These are phyloP conservation scores for Nymphalis polychloros DNA, from an alignment of 2,888 invertebrate species.

Conservation along the genomic window DNA sequence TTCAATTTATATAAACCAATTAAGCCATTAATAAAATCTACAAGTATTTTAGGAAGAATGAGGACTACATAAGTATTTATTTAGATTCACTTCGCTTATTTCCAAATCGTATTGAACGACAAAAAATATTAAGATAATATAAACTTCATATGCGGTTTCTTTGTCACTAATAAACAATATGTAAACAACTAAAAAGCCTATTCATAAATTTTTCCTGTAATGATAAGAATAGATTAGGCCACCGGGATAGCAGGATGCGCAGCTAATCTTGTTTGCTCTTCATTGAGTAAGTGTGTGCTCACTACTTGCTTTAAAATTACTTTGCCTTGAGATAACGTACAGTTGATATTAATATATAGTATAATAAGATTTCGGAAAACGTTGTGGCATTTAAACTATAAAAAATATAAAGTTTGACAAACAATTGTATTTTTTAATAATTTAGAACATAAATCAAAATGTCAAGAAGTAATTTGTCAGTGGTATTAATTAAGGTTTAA, in stretches of 20 bases:
- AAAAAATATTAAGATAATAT: constrained; percentile 20
- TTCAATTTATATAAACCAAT: constrained; percentile 1
- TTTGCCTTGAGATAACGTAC: constrained; percentile 39
- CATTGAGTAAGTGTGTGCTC: constrained; percentile 56
- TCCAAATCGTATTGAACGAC: too few species aligned
- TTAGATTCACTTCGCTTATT: too few species aligned
- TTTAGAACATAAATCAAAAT: constrained; percentile 23
- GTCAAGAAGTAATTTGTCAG: constrained; percentile 17
- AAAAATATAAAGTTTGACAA: background rate
- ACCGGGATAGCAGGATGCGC: constrained; percentile 77
- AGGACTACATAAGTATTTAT: too few species aligned
- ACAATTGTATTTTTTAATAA: background rate
- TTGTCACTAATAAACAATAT: constrained; percentile 57
- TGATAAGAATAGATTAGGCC: constrained; percentile 75
- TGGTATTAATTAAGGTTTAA: constrained; percentile 36
- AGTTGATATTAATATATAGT: background rate
- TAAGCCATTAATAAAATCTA: too few species aligned
- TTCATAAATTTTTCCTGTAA: constrained; percentile 72
- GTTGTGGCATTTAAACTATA: background rate
- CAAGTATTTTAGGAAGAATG: too few species aligned
- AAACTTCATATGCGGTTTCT: constrained; percentile 51
- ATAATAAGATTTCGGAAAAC: too few species aligned
- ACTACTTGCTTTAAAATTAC: constrained; percentile 53
- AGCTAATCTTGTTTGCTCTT: constrained; percentile 72
- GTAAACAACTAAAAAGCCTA: constrained; percentile 42